Conservation (phyloP, 2,797 vertebrate species). For the Hoplostethus mediterraneus region DNA sequence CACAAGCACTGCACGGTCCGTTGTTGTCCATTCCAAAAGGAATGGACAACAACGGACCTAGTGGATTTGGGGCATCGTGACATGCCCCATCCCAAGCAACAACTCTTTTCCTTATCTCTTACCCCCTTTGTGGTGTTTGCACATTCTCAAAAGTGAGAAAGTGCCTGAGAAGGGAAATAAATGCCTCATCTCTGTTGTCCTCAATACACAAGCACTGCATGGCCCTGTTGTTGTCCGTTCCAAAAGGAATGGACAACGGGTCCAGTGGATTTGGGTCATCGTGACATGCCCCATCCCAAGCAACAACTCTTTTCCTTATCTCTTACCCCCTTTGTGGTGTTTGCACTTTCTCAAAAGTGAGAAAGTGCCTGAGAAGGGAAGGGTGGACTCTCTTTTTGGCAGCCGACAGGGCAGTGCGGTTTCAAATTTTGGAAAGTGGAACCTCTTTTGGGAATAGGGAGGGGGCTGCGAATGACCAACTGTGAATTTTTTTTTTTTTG, state of each 20-base stretch:
- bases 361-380: slow-evolving; percentile 17
- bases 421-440: slow-evolving; percentile 56
- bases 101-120: background rate
- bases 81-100: no score
- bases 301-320: background rate
- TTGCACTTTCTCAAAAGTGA: background rate
- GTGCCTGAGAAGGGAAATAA: slow-evolving; percentile 13
- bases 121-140: background rate
- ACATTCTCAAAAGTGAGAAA: background rate
- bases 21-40: no score
- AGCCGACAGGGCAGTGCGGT: slow-evolving; percentile 4
- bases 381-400: slow-evolving; percentile 14
- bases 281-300: no score
- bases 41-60: no score
- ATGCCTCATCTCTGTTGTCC: no score
- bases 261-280: no score
- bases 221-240: no score
- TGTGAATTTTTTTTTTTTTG: no score
- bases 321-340: background rate
- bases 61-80: no score
- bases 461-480: slow-evolving; percentile 67
- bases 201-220: no score
- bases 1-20: no score
- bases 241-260: no score
- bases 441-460: slow-evolving; percentile 54